Evolutionary conservation across 2,113 vertebrate species (phyloP), one percentile per base, ranked within the genome.

Genomic region (Alectura lathami): DNA sequence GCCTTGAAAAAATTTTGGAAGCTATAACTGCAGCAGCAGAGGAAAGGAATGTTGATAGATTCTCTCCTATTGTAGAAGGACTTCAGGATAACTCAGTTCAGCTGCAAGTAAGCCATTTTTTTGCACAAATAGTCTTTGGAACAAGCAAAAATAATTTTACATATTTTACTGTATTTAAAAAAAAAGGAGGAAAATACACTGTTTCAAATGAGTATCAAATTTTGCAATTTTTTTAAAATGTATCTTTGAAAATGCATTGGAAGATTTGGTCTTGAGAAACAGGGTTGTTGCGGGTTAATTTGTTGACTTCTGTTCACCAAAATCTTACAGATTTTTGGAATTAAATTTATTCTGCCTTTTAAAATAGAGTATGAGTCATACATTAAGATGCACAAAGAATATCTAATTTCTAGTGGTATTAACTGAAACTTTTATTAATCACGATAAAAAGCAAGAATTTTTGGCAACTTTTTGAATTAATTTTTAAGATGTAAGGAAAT

Each of bases 1-100:
- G 99, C 91, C 97, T 99, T 97, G 99, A 99, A 98, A 99, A 99
- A 96, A 98, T 99, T 96, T 98, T 99, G 94, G 99, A 99, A 97
- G 99, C 99, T 89, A 95, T 99, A 97, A 99, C 99, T 70, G 97
- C 97, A 86, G 98, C 98, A 89, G 99, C 98, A 86, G 99, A 99
- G 96, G 98, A 98, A 97, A 98, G 94, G 88, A 97, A 96, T 59
- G 97, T 97, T 47, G 98, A 98, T 78, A 98, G 99, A 96, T 99
- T 99, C 96, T 98, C 97, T 95, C 98, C 98, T 80, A 98, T 99
- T 96, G 99, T 99, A 64, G 98, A 98, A 97, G 99, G 99, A 80
- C 99, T 99, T 42, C 97, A 92, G 80, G 98, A 99, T 93, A 98
- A 98, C 86, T 99, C 98, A 3, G 98, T 99, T 93, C 99, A 99